A percentile compares a stretch with the other conserved stretches of the same genome.
Conservation (phyloP, 2,113 vertebrate genomes). For the Xiphophorus hellerii region DNA sequence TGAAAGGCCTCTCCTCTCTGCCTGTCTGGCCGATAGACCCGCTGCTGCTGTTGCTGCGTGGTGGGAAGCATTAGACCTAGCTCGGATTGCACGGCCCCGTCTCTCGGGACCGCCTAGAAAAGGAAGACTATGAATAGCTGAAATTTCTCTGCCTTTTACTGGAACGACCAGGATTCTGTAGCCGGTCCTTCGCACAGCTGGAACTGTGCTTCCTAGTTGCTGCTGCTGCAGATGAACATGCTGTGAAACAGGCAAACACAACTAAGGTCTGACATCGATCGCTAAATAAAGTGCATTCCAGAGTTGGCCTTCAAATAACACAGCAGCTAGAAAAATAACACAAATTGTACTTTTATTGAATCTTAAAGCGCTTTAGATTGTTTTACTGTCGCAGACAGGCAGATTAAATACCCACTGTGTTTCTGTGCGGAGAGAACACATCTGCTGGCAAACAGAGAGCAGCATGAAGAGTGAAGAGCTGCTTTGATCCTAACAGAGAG, state of each 20-base stretch:
- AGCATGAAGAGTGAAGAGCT: background rate
- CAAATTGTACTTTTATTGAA: background rate
- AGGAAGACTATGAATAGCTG: constrained; percentile 75
- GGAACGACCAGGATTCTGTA: constrained; percentile 56
- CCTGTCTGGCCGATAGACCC: constrained; percentile 38
- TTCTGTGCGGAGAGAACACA: background rate
- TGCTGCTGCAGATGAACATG: constrained; percentile 29
- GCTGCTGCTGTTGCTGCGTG: constrained; percentile 14
- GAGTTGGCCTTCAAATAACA: constrained; percentile 14
- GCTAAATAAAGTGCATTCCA: background rate
- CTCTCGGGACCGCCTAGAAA: constrained; percentile 51
- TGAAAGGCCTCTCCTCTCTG: constrained; percentile 53
- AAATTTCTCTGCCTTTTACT: constrained; percentile 60
- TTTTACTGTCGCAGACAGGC: background rate
- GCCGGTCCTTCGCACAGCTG: constrained; percentile 51
- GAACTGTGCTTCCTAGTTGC: constrained; percentile 54
- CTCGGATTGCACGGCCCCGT: constrained; percentile 70
- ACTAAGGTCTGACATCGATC: background rate
- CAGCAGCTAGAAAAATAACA: background rate
- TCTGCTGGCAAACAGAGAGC: constrained; percentile 11
- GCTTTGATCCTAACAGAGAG: background rate
- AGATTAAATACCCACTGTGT: background rate
- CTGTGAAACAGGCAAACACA: background rate
- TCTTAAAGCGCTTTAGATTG: background rate
- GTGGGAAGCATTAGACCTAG: constrained; percentile 73